Evolutionary conservation across 2,113 vertebrate species (phyloP), one percentile per base, ranked within the genome.

Genomic region (Siphamia tubifer): DNA sequence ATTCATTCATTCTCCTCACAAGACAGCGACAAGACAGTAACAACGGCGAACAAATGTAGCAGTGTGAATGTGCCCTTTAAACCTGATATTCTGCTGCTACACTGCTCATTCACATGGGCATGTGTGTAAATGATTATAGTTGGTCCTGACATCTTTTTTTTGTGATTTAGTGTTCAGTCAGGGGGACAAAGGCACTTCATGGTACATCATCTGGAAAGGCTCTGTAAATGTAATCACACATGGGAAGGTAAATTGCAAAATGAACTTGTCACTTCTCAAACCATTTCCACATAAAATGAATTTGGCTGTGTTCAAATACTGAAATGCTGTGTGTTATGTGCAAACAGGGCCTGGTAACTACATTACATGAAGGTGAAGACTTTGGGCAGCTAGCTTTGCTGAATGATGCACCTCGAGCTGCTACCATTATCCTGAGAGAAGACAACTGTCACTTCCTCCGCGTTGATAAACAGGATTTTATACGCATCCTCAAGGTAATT

Each of bases 181-280:
- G 69, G 97, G 97, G 0, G 97, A 99, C 75, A 99, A 97, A 77
- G 97, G 95, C 40, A 97, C 94, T 0, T 99, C 97, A 0, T 99
- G 97, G 97, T 99, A 97, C 90, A 98, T 99, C 79, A 94, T 99
- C 91, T 99, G 97, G 97, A 99, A 96, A 86, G 97, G 97, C 23
- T 99, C 97, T 0, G 95, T 99, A 30, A 98, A 99, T 1, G 96
- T 99, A 65, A 96, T 99, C 84, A 99, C 96, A 16, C 95, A 97
- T 0, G 97, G 96, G 62, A 98, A 98, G 95, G 96, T 96, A 84
- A 71, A 62, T 24, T 15, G n/a, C n/a, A n/a, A n/a, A n/a, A n/a
- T n/a, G n/a, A n/a, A n/a, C n/a, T n/a, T n/a, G n/a, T n/a, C n/a
- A n/a, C n/a, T n/a, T n/a, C n/a, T n/a, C n/a, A n/a, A n/a, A n/a